Evolutionary conservation across 2,888 invertebrate genomes (phyloP), one percentile per base, ranked within the genome.

Genomic region (Lasioglossum zephyrum): DNA sequence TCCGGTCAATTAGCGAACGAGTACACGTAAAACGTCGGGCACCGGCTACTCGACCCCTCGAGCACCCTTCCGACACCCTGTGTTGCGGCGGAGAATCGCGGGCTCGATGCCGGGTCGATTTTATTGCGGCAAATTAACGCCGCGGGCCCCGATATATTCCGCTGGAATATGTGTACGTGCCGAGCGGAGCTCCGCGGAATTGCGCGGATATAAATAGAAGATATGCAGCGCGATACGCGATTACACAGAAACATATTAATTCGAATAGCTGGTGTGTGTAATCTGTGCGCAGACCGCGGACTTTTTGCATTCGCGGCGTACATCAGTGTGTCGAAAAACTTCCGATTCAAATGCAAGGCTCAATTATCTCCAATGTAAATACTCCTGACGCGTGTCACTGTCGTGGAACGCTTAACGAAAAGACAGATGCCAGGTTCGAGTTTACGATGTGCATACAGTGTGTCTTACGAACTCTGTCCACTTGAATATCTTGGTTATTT

Each of bases 61-160:
- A n/a, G 69, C 39, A 39, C 70, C n/a, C 70, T 70, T n/a, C 70
- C 39, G 70, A 39, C 41, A 41, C 70, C 41, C 22, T 13, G 39
- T 41, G 41, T 22, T n/a, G 69, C 69, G 22, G 36, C 66, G 22
- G 36, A 36, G 39, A 69, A 39, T 69, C 69, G 39, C 0, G 41
- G 41, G 22, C 18, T 70, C 41, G 41, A 70, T 41, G 39, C 70
- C 41, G 11, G 39, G 41, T n/a, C 70, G 22, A 70, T 70, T 70
- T 70, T 39, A 39, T 70, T 41, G 70, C 70, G 70, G 70, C 70
- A 39, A 39, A 70, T 70, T 39, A 70, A 70, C 70, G 70, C 70
- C 70, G 11, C 11, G 70, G 41, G 39, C 22, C 4, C 22, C 36
- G 70, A 41, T 70, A 41, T 41, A 11, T 47, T 47, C 70, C 39